Conservation (phyloP, 2,888 invertebrate species). For the Didymodactylos carnosus region DNA sequence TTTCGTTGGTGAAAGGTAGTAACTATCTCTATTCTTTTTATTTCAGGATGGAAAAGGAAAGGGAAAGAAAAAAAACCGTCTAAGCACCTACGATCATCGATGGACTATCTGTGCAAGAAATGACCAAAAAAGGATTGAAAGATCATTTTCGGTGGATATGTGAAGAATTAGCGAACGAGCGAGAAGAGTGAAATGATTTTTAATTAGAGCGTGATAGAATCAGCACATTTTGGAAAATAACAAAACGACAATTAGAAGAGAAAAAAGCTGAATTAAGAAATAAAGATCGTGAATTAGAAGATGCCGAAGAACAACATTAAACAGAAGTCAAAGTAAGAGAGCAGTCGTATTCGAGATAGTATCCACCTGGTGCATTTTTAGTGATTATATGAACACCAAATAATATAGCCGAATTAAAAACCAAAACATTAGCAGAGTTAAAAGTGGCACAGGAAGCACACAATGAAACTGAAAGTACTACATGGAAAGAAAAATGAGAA, state of each 20-base stretch:
- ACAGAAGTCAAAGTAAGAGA: constrained; percentile 54
- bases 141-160: constrained; percentile 62
- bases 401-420: constrained; percentile 59
- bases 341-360: no score
- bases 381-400: constrained; percentile 73
- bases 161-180: constrained; percentile 73
- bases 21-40: no score
- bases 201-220: constrained; percentile 81
- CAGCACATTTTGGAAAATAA: constrained; percentile 83
- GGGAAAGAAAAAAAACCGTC: not conserved
- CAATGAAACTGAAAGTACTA: constrained; percentile 51
- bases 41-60: no score
- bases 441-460: constrained; percentile 64
- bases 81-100: not conserved
- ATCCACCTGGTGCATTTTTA: no score
- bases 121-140: constrained; percentile 76
- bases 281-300: constrained; percentile 67
- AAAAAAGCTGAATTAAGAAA: constrained; percentile 49
- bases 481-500: constrained; percentile 52
- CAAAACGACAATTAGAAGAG: constrained; percentile 67
- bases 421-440: constrained; percentile 47
- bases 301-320: constrained; percentile 64
- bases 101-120: constrained; percentile 27
- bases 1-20: no score
- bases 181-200: constrained; percentile 83